Evolutionary conservation across 2,888 invertebrate genomes (phyloP), one percentile per base, ranked within the genome.

Genomic region (Netelia melanura): DNA sequence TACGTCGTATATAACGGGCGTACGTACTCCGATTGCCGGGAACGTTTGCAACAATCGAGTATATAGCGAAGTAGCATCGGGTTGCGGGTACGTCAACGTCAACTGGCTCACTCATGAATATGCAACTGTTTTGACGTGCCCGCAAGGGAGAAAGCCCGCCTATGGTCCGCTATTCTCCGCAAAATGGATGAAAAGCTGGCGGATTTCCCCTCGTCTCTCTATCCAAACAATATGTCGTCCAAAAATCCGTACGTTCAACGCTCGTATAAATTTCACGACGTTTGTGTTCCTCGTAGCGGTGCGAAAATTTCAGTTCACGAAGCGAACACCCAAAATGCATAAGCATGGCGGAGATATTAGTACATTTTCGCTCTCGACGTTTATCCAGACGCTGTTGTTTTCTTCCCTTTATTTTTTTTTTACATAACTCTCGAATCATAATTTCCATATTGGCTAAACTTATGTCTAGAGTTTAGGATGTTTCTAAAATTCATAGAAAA

Each of bases 71-170:
- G 17, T 54, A 54, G 72, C 67, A 65, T 64, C 61, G 52, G 68
- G 48, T 64, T 56, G 67, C 70, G 82, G 43, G 61, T 81, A 84
- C 81, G 76, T 81, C 84, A 84, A 84, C 84, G 81, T 76, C 80
- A 75, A 70, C 81, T 78, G 76, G 85, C 76, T 61, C 71, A 25
- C 87, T 91, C 91, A 91, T 91, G 91, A 91, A 91, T 91, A 91
- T 91, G 89, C 90, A 90, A 87, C 86, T 87, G 89, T 90, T 91
- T 90, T 90, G 88, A 86, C 81, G 58, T 76, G 67, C 61, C 75
- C 52, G 72, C 61, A 67, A 71, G 44, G 71, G 61, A 67, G 65
- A 72, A 67, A 21, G 9, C 21, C 58, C 88, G 87, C 77, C 71
- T 21, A 76, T 11, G 71, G 68, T 72, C 62, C 54, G 67, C 67